These are phyloP conservation scores for Corythornis cristatus DNA, from an alignment of 2,113 vertebrate genomes.

Conservation along the genomic window DNA sequence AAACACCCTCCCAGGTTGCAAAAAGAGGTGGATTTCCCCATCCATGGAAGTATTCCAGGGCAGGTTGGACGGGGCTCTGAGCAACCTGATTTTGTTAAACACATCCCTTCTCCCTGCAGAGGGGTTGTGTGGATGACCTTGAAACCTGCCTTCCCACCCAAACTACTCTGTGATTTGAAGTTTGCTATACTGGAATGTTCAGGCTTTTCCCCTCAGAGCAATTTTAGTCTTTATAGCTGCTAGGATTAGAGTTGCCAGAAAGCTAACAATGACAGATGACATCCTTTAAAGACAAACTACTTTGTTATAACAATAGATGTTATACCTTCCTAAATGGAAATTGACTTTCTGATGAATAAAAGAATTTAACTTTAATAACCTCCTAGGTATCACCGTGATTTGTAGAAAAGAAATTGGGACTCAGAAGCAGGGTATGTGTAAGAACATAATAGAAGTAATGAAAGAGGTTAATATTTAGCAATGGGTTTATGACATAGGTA, in stretches of 20 bases:
- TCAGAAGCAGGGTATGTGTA: not conserved
- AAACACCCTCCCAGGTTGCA: not conserved
- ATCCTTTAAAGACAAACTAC: constrained; percentile 36
- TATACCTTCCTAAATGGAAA: constrained; percentile 50
- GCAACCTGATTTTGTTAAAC: not conserved
- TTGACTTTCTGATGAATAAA: constrained; percentile 43
- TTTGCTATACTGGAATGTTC: not conserved
- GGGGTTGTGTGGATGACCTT: not conserved
- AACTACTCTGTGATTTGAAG: not conserved
- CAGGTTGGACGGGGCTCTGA: not conserved
- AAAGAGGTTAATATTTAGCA: constrained; percentile 7
- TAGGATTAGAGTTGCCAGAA: not conserved
- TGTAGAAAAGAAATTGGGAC: not conserved
- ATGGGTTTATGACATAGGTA: not conserved
- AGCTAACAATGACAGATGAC: constrained; percentile 19
- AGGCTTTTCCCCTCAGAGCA: not conserved
- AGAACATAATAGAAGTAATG: not conserved
- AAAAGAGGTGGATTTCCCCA: not conserved
- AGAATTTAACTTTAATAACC: constrained; percentile 25
- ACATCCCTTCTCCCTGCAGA: not conserved
- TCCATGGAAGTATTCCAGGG: not conserved
- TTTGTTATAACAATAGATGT: not conserved
- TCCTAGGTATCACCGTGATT: not conserved
- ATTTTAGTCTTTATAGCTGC: not conserved
- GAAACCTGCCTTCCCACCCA: not conserved